Conservation (phyloP, 2,888 invertebrate genomes). For the Yponomeuta malinellus region DNA sequence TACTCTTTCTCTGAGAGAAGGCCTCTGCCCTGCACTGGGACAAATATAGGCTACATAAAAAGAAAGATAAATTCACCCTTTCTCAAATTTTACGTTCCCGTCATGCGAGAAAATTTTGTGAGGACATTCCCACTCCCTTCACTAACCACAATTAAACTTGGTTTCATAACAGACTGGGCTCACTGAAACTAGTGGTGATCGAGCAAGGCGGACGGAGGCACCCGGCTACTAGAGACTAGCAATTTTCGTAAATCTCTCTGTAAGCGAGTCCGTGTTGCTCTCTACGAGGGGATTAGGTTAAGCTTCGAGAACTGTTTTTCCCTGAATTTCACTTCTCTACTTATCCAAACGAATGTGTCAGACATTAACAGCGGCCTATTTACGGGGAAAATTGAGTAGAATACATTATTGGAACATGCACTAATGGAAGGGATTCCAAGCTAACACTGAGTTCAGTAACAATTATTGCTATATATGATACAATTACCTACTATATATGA, state of each 20-base stretch:
- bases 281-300: conserved; percentile 49
- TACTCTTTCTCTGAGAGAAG: too few relatives aligned
- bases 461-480: too few relatives aligned
- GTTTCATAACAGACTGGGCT: neutral
- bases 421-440: too few relatives aligned
- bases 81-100: too few relatives aligned
- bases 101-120: too few relatives aligned
- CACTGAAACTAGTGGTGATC: neutral
- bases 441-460: too few relatives aligned
- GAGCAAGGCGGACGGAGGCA: neutral
- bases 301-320: conserved; percentile 50
- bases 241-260: conserved; percentile 45
- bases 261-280: conserved; percentile 42
- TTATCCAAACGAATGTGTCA: conserved; percentile 35
- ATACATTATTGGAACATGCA: neutral
- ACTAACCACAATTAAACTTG: neutral
- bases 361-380: conserved; percentile 38
- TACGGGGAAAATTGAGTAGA: neutral
- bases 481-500: too few relatives aligned
- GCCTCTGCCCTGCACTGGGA: too few relatives aligned
- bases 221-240: conserved; percentile 21
- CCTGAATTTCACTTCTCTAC: conserved; percentile 27
- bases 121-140: too few relatives aligned
- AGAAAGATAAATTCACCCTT: too few relatives aligned
- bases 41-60: too few relatives aligned